phyloP scores from a whole-genome alignment of 2,888 invertebrate species.

The Onchidella celtica region DNA sequence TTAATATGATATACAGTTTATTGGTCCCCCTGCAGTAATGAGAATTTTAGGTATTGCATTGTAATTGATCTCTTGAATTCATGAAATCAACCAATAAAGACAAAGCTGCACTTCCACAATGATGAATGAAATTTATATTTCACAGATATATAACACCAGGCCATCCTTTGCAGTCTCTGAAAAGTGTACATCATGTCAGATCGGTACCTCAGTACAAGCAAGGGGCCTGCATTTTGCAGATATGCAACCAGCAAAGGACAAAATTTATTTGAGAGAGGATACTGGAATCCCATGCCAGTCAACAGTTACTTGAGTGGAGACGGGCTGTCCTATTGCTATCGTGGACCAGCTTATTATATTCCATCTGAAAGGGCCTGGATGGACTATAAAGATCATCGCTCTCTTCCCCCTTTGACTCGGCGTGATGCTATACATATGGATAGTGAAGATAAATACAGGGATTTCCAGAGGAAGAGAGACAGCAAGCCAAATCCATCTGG shows the following conservation, averaged over 20 bases:
- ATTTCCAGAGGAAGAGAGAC: slow-evolving; percentile 70
- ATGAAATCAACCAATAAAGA: too few relatives aligned
- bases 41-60: too few relatives aligned
- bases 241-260: slow-evolving; percentile 65
- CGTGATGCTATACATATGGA: slow-evolving; percentile 75
- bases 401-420: slow-evolving; percentile 66
- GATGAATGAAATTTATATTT: too few relatives aligned
- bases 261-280: slow-evolving; percentile 65
- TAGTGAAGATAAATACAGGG: slow-evolving; percentile 73
- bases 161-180: too few relatives aligned
- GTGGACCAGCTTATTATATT: slow-evolving; percentile 70
- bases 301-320: slow-evolving; percentile 73
- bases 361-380: slow-evolving; percentile 74
- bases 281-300: slow-evolving; percentile 68
- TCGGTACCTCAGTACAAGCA: slow-evolving; percentile 48
- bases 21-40: too few relatives aligned
- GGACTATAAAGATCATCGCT: slow-evolving; percentile 67
- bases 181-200: slow-evolving; percentile 54
- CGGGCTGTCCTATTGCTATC: slow-evolving; percentile 70
- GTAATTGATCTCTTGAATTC: too few relatives aligned
- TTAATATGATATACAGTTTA: too few relatives aligned
- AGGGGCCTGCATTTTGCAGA: slow-evolving; percentile 46
- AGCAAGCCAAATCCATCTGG: slow-evolving; percentile 68
- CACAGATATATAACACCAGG: too few relatives aligned
- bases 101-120: too few relatives aligned